A percentile compares a stretch with the other conserved stretches of the same genome.
Conservation (phyloP, 2,888 invertebrate genomes). For the Pristionchus entomophagus region DNA sequence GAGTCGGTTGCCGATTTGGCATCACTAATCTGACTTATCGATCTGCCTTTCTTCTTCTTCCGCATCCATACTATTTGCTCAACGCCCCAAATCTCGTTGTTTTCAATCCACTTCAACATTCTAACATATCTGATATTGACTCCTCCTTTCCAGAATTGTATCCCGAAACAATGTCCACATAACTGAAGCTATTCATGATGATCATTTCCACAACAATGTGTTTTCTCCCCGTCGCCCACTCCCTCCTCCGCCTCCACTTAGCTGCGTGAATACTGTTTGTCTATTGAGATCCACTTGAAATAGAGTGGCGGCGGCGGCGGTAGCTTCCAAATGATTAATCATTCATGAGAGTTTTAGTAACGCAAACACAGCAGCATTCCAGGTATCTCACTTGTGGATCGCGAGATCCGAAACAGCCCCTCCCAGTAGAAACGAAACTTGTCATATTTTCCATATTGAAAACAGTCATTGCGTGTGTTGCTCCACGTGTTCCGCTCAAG, state of each 20-base stretch:
- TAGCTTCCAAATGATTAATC: conserved; percentile 32
- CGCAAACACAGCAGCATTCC: conserved; percentile 26
- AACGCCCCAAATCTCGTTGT: not conserved
- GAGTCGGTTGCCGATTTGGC: too few species aligned
- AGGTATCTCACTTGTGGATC: conserved; percentile 28
- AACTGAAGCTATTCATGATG: too few species aligned
- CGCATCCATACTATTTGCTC: not conserved
- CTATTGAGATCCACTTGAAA: conserved; percentile 39
- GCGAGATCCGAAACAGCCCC: not conserved
- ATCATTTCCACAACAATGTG: too few species aligned
- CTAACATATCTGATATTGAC: not conserved
- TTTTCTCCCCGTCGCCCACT: too few species aligned
- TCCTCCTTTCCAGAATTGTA: not conserved
- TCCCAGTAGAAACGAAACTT: conserved; percentile 24
- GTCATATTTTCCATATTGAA: conserved; percentile 27
- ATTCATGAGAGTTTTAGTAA: not conserved
- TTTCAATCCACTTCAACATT: not conserved
- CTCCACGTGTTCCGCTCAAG: not conserved
- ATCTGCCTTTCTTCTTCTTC: not conserved
- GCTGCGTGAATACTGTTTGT: conserved; percentile 26
- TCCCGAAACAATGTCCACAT: not conserved
- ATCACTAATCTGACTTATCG: too few species aligned
- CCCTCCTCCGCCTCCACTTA: not conserved
- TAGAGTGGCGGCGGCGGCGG: conserved; percentile 32
- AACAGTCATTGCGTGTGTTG: conserved; percentile 1